A percentile compares a stretch with the other conserved stretches of the same genome.
Conservation (phyloP, 2,113 vertebrate genomes). For the Thymallus thymallus region DNA sequence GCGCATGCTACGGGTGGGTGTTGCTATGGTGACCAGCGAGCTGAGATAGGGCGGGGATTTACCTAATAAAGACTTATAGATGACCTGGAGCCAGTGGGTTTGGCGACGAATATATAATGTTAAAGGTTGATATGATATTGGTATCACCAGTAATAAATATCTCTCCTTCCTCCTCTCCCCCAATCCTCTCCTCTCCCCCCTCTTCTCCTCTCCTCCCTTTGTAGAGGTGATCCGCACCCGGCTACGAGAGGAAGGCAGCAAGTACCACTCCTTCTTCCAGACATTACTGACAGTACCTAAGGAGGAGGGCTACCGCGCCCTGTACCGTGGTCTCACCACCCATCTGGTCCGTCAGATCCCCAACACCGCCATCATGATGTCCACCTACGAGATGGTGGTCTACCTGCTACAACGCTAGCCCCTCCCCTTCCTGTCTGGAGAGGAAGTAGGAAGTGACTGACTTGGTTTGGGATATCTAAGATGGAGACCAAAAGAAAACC, state of each 20-base stretch:
- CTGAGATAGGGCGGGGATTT: too few species aligned
- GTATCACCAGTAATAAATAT: too few species aligned
- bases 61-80: too few species aligned
- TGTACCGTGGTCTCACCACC: slow-evolving; percentile 94
- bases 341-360: slow-evolving; percentile 97
- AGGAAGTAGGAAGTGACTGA: slow-evolving; percentile 6
- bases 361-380: slow-evolving; percentile 99
- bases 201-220: not conserved
- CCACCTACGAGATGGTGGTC: slow-evolving; percentile 96
- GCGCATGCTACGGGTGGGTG: too few species aligned
- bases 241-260: slow-evolving; percentile 97
- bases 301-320: slow-evolving; percentile 92
- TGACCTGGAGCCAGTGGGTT: too few species aligned
- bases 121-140: too few species aligned
- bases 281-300: slow-evolving; percentile 85
- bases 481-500: slow-evolving; percentile 75
- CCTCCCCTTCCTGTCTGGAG: slow-evolving; percentile 16
- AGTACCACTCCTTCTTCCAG: slow-evolving; percentile 94
- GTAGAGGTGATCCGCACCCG: slow-evolving; percentile 97
- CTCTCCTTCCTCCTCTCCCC: too few species aligned
- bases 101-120: too few species aligned
- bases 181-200: not conserved
- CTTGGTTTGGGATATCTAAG: slow-evolving; percentile 27
- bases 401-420: slow-evolving; percentile 89
- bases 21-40: too few species aligned